Percentiles rank a stretch among this genome's conserved stretches.
These are phyloP conservation scores for Choristoneura rosaceana DNA, from an alignment of 2,888 invertebrate species.

Conservation along the genomic window DNA sequence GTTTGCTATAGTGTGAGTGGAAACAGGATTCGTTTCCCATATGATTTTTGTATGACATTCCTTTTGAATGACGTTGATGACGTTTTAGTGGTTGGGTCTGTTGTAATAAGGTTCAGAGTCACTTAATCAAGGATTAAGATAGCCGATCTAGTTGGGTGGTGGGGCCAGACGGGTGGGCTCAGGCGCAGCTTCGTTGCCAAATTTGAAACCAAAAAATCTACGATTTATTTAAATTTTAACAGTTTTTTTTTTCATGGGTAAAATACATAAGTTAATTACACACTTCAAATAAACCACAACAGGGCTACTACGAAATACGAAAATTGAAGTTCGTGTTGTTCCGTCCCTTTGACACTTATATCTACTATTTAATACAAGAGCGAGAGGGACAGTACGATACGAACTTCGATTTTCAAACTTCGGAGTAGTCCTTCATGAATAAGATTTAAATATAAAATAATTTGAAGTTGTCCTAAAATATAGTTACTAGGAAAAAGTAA, in stretches of 20 bases:
- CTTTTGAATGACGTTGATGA: conserved; percentile 50
- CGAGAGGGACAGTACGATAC: no score
- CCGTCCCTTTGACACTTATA: no score
- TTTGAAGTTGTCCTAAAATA: no score
- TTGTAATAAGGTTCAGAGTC: conserved; percentile 49
- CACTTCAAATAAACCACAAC: background rate
- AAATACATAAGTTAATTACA: background rate
- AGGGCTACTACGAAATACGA: no score
- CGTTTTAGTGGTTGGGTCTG: conserved; percentile 45
- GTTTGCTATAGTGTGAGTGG: conserved; percentile 51
- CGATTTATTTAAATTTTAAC: conserved; percentile 43
- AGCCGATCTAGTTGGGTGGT: conserved; percentile 67
- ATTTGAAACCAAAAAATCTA: conserved; percentile 47
- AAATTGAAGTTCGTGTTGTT: no score
- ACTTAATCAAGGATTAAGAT: conserved; percentile 45
- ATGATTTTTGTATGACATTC: conserved; percentile 81
- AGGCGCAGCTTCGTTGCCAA: conserved; percentile 57
- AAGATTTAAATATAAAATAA: background rate
- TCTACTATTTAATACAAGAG: no score
- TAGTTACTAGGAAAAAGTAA: no score
- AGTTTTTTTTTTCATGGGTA: background rate
- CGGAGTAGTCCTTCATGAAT: no score
- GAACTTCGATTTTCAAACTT: no score
- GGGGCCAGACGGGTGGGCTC: conserved; percentile 62
- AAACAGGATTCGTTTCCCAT: conserved; percentile 80